These are phyloP conservation scores for Petroica traversi DNA, from an alignment of 2,113 vertebrate species.

Conservation along the genomic window DNA sequence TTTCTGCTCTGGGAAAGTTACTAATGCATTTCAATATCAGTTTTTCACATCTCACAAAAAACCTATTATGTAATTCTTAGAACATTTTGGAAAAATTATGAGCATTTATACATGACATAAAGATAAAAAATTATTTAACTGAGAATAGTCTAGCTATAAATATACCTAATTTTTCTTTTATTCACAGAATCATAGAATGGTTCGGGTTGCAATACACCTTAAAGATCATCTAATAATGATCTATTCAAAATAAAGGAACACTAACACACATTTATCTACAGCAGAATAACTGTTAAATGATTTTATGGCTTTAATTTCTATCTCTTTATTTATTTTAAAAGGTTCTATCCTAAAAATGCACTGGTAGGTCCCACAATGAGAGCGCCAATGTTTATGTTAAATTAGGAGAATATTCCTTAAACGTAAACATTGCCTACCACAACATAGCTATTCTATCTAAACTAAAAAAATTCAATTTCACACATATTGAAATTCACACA, in stretches of 20 bases:
- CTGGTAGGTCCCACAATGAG: background rate
- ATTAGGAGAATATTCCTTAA: background rate
- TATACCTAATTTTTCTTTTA: background rate
- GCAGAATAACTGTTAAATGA: background rate
- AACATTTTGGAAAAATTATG: background rate
- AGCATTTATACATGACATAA: background rate
- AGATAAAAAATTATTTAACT: background rate
- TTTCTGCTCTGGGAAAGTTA: background rate
- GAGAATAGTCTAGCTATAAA: background rate
- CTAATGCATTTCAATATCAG: background rate
- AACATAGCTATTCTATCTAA: background rate
- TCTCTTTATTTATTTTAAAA: background rate
- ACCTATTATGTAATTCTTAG: background rate
- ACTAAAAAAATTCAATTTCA: background rate
- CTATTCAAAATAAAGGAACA: background rate
- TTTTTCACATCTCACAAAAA: background rate
- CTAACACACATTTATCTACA: background rate
- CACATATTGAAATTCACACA: too few relatives aligned
- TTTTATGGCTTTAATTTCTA: background rate
- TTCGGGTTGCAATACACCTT: background rate
- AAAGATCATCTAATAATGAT: background rate
- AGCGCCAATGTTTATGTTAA: background rate
- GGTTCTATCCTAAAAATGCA: background rate
- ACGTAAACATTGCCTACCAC: background rate
- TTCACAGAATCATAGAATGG: background rate